Conservation (phyloP, 2,113 vertebrate genomes). For the Erpornis zantholeuca region DNA sequence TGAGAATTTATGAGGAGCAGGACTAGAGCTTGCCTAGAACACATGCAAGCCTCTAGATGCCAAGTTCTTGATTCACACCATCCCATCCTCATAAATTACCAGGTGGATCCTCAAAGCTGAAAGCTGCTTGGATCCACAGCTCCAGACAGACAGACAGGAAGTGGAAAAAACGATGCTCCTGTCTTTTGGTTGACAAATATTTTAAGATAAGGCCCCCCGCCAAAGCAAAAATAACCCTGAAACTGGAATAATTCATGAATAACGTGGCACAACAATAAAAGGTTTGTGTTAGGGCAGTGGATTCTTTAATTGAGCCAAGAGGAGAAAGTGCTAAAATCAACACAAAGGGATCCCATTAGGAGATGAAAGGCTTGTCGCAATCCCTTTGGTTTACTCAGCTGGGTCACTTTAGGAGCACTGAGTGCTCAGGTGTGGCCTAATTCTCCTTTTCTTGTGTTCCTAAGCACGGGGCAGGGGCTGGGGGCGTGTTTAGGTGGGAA, state of each 20-base stretch:
- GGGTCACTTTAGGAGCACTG: neutral
- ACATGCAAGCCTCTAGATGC: neutral
- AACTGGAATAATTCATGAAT: slow-evolving; percentile 7
- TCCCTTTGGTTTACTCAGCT: slow-evolving; percentile 38
- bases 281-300: neutral
- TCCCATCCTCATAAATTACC: neutral
- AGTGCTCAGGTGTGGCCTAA: slow-evolving; percentile 8
- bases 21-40: neutral
- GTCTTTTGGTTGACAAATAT: slow-evolving; percentile 7
- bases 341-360: slow-evolving; percentile 42
- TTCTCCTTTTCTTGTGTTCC: neutral
- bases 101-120: neutral
- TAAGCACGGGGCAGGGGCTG: neutral
- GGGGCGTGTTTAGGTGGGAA: neutral
- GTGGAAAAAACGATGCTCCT: neutral
- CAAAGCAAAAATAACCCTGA: slow-evolving; percentile 19
- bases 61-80: neutral
- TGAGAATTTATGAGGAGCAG: neutral
- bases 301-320: slow-evolving; percentile 3
- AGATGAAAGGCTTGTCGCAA: slow-evolving; percentile 39
- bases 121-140: neutral
- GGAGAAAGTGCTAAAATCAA: slow-evolving; percentile 60
- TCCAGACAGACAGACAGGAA: slow-evolving; percentile 26
- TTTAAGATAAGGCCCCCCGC: neutral
- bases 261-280: slow-evolving; percentile 12